Evolutionary conservation across 2,797 vertebrate species (phyloP).

Genomic region (Graptemys geographica): DNA sequence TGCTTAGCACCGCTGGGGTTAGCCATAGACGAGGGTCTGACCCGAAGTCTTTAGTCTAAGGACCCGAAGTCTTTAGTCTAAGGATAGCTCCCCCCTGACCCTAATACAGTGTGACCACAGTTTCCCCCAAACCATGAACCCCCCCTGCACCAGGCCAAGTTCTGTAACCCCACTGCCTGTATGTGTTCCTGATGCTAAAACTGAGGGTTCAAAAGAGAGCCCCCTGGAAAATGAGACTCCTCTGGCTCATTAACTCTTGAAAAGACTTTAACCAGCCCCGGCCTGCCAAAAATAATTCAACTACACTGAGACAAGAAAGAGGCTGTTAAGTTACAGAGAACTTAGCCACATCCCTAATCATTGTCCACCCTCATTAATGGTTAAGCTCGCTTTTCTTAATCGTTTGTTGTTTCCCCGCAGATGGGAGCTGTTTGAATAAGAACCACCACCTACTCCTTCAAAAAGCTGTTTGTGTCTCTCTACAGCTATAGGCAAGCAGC

Average conservation of each 20-base stretch:
- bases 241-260: constrained; percentile 46
- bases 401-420: constrained; percentile 27
- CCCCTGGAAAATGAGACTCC: neutral
- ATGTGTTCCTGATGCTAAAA: neutral
- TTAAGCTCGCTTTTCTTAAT: constrained; percentile 33
- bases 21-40: neutral
- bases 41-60: neutral
- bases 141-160: too few relatives aligned
- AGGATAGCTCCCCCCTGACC: neutral
- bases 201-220: neutral
- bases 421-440: constrained; percentile 4
- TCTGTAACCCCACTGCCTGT: neutral
- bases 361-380: constrained; percentile 52
- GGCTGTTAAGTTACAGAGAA: neutral
- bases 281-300: constrained; percentile 22
- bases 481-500: neutral
- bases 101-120: too few relatives aligned
- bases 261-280: constrained; percentile 36
- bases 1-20: neutral
- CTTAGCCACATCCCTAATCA: constrained; percentile 37
- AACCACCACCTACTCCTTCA: neutral
- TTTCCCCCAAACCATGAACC: neutral
- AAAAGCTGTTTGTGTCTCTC: constrained; percentile 4
- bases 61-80: neutral
- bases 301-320: neutral